Conservation (phyloP, 1,140 invertebrate species). For the Whitmania pigra region DNA sequence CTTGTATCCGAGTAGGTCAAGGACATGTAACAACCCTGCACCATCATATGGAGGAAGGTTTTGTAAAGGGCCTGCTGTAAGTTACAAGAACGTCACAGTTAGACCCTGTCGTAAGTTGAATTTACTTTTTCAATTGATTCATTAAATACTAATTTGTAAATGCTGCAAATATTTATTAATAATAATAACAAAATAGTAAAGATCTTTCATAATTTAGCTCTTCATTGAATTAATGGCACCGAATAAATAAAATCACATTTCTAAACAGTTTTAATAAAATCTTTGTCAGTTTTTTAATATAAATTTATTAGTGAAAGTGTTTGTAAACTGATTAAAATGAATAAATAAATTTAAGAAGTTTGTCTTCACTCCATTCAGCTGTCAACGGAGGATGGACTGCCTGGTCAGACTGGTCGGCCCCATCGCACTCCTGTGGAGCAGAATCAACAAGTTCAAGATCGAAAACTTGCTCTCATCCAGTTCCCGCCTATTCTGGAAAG, state of each 20-base stretch:
- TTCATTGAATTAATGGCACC: background rate
- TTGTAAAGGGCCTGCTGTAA: background rate
- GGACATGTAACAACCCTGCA: conserved; percentile 2
- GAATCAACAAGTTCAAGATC: conserved; percentile 27
- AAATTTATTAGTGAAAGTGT: background rate
- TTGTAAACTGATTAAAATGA: background rate
- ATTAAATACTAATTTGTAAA: no score
- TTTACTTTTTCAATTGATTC: background rate
- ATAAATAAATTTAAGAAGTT: no score
- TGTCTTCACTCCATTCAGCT: background rate
- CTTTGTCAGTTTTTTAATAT: background rate
- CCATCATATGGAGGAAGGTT: background rate
- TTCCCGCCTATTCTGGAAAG: conserved; percentile 59
- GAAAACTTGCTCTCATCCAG: conserved; percentile 34
- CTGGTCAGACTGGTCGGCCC: conserved; percentile 30
- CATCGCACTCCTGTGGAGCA: conserved; percentile 32
- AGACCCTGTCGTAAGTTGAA: background rate
- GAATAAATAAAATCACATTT: background rate
- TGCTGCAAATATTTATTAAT: no score
- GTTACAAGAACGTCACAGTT: background rate
- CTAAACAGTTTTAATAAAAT: background rate
- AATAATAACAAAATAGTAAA: no score
- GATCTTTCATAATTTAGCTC: background rate
- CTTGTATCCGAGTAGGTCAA: background rate
- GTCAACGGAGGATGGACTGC: conserved; percentile 32